Evolutionary conservation across 2,113 vertebrate genomes (phyloP).

Genomic region (Mesocricetus auratus): DNA sequence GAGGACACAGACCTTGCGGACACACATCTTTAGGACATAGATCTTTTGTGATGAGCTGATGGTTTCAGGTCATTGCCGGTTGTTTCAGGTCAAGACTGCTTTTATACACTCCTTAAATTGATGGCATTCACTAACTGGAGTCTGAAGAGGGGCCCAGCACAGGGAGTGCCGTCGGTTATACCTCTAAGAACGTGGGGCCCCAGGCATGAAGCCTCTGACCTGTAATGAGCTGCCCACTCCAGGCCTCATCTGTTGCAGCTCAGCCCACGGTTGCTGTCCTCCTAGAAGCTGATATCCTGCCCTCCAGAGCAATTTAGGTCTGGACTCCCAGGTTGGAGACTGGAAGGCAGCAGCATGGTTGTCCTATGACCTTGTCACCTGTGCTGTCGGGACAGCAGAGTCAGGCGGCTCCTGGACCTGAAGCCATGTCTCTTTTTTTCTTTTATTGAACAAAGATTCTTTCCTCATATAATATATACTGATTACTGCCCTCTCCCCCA

Average conservation of each 20-base stretch:
- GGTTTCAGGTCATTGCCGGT: background rate
- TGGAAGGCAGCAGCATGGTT: background rate
- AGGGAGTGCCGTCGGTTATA: background rate
- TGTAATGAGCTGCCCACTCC: accelerated
- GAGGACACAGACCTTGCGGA: background rate
- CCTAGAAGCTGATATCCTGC: background rate
- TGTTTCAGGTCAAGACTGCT: background rate
- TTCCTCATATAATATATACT: background rate
- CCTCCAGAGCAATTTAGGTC: background rate
- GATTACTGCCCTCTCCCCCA: background rate
- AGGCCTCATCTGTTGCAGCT: background rate
- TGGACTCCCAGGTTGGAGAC: background rate
- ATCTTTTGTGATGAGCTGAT: background rate
- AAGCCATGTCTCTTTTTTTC: background rate
- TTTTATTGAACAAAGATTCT: background rate
- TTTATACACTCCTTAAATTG: background rate
- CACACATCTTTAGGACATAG: background rate
- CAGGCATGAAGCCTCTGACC: background rate
- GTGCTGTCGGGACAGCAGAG: background rate
- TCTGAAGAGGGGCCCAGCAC: background rate
- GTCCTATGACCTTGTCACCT: background rate
- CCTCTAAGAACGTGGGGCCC: background rate
- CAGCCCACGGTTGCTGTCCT: background rate
- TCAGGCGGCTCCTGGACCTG: background rate
- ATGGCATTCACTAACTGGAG: background rate